These are phyloP conservation scores for Albula glossodonta DNA, from an alignment of 2,113 vertebrate genomes.

Conservation along the genomic window DNA sequence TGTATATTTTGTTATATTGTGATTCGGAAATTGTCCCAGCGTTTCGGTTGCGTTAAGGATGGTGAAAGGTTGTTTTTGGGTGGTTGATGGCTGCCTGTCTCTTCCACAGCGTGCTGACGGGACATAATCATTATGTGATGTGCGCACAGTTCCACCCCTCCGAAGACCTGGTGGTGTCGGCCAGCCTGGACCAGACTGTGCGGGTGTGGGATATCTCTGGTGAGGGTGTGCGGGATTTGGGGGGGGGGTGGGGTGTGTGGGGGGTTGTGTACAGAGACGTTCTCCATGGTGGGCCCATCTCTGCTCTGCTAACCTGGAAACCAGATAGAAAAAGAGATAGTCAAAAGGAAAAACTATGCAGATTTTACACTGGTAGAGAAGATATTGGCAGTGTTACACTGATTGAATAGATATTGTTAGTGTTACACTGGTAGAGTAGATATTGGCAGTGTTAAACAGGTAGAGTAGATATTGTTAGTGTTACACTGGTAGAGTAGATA, in stretches of 20 bases:
- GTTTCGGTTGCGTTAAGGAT: too few species aligned
- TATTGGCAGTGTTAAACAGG: too few species aligned
- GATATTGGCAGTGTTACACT: too few species aligned
- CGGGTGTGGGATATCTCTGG: constrained; percentile 98
- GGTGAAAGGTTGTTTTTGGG: too few species aligned
- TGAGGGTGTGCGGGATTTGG: constrained; percentile 68
- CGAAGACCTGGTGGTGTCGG: constrained; percentile 94
- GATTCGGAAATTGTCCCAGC: too few species aligned
- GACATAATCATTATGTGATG: constrained; percentile 98
- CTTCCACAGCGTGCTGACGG: constrained; percentile 83
- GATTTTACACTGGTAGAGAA: neutral
- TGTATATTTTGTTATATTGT: too few species aligned
- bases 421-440: neutral
- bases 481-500: neutral
- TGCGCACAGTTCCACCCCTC: constrained; percentile 96
- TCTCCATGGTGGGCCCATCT: neutral
- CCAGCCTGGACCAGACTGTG: constrained; percentile 96
- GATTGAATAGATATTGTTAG: neutral
- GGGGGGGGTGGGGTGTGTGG: neutral
- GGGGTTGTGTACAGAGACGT: constrained; percentile 20
- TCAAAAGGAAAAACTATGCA: neutral
- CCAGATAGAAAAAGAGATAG: neutral
- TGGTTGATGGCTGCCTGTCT: neutral
- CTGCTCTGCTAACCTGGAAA: neutral
- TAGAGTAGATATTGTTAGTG: neutral